Base-by-base conservation (phyloP, 2,797 vertebrate species). In the Anguilla pacifica region DNA sequence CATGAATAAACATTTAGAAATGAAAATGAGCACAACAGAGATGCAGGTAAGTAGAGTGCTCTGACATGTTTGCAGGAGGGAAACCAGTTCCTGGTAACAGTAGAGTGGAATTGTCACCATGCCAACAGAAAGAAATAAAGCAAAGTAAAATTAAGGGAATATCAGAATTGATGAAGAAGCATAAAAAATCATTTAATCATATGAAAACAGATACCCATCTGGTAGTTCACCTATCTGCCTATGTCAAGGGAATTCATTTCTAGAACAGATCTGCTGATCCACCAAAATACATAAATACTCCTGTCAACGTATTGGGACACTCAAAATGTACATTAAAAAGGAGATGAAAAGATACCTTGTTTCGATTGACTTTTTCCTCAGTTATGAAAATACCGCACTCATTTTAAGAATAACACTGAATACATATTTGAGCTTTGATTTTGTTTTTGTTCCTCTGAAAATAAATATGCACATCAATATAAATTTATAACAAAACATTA, bases 401-500 rank as follows among this genome's bases (percentile, higher is more conserved):
- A 51, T 82, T 82, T 82, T 39, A 79, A 46, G 43, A n/a, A 51
- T 82, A 51, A 49, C 6, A 82, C 35, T 43, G 79, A 25, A 82
- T 82, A n/a, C 46, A 51, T 51, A 82, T 82, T 25, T 82, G 43
- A 82, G 46, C 43, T 49, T 49, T 43, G 17, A 46, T 19, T 43
- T n/a, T 49, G 79, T 82, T 82, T 82, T 19, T 77, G 74, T 43
- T 77, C 74, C 74, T 77, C 43, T 51, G 22, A 82, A 82, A 82
- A 82, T 51, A 82, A 81, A 81, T n/a, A 77, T 35, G n/a, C 82
- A 84, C 6, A 35, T 28, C 82, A 72, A 67, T 83, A 35, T 46
- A 53, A 35, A 35, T 84, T 35, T 28, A 84, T 55, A 28, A 39
- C 19, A 86, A 81, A 19, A 22, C 0, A 51, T 86, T 31, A 79